Base-by-base conservation (phyloP, 2,888 invertebrate species). In the Brachyopa scutellaris region DNA sequence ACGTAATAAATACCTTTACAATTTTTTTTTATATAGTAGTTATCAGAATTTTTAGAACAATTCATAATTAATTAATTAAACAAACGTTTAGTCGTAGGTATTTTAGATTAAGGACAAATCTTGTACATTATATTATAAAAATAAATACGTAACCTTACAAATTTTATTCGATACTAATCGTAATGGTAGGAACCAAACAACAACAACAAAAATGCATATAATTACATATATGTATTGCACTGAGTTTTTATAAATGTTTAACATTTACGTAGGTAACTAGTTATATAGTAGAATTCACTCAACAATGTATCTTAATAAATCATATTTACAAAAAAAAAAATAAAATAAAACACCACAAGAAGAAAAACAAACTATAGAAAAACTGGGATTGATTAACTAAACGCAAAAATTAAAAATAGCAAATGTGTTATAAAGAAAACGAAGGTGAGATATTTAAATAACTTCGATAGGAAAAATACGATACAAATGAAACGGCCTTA, bases 401-500 rank as follows among this genome's bases (percentile, higher is more conserved):
- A 51, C 62, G 49, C 40, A 57, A 66, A 42, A 29, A 36, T 72
- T 73, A 61, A 76, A 67, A 23, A 36, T 49, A 66, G 66, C 61
- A 69, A 55, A 78, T 29, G 31, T 45, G 31, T 36, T 38, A 66
- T 26, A 53, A 21, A 49, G 1, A 38, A 51, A 17, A 31, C 3
- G 3, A 59, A 17, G 36, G 15, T 33, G 42, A 23, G 19, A 51
- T n/a, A n/a, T n/a, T n/a, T n/a, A n/a, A n/a, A 64, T 40, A 21
- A 74, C 59, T 62, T 79, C 38, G 57, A 53, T 69, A 53, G 66
- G 17, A 62, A 84, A 74, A 84, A 76, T 83, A 45, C 77, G 84
- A 80, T 84, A 84, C 84, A 84, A 84, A 84, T 83, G 66, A 70
- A 83, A 84, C 78, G 84, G 84, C 84, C 84, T 84, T 84, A 84